Evolutionary conservation across 2,888 invertebrate species (phyloP), one percentile per base, ranked within the genome.

Genomic region (Andrena bicolor): DNA sequence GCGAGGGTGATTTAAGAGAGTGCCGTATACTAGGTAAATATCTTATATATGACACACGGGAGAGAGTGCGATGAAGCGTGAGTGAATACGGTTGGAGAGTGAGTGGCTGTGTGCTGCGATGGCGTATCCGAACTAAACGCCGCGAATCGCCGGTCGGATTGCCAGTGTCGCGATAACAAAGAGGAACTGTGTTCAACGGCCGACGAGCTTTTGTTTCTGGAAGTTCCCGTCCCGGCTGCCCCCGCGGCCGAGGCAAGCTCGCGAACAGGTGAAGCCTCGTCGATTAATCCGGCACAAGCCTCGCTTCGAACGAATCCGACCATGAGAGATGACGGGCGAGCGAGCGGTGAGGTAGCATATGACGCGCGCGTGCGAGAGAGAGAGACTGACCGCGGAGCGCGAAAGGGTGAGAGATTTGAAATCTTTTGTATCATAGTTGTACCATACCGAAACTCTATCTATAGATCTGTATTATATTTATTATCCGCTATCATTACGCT

Each of bases 381-480:
- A 85, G 87, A 90, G 86, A 88, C 81, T 86, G 86, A 88, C 75
- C 68, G 78, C 77, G 72, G 73, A 76, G 79, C 74, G 82, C 79
- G 69, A 70, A 61, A 23, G 56, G 10, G 13, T 23, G 82, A 30
- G 73, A 81, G 65, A 76, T 69, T 82, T 63, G 74, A 82, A 66
- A 63, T 73, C 76, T 80, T 85, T 92, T 94, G 94, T 94, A 94
- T 92, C 88, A 94, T 94, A 94, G 90, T 88, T 93, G 93, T 94
- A 93, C 89, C 90, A 93, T 94, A 94, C 88, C 90, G 92, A 93
- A 26, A 92, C 91, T 90, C 87, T 92, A 93, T 92, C 91, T 90
- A 93, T 93, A 94, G 92, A 93, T 91, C 90, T 94, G 93, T 94
- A 93, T 93, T 92, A 93, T 93, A 93, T 92, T 92, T 92, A 91